A percentile compares a stretch with the other conserved stretches of the same genome.
phyloP scores from a whole-genome alignment of 2,888 invertebrate species.

The Hydroisotoma schaefferi region DNA sequence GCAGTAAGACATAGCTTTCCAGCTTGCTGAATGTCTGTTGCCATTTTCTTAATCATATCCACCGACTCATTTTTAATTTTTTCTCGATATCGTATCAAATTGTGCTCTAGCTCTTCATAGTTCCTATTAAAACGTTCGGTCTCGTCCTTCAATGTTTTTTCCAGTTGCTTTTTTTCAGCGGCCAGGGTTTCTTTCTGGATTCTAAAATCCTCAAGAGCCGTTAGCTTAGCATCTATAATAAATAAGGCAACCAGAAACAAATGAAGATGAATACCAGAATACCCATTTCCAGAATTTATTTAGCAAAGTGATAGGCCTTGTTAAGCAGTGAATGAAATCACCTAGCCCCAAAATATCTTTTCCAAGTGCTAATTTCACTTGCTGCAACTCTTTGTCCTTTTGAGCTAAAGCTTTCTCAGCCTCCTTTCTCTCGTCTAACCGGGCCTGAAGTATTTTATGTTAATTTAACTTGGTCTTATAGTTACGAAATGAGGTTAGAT shows the following conservation, averaged over 20 bases:
- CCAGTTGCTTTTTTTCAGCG: slow-evolving; percentile 33
- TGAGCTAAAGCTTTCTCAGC: slow-evolving; percentile 31
- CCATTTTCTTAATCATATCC: slow-evolving; percentile 41
- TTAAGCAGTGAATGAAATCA: slow-evolving; percentile 13
- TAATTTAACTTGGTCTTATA: no score
- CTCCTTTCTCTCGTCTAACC: slow-evolving; percentile 39
- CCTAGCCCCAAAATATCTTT: slow-evolving; percentile 44
- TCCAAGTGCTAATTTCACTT: slow-evolving; percentile 41
- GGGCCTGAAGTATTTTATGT: no score
- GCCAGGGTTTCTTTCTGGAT: slow-evolving; percentile 40
- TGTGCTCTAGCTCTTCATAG: slow-evolving; percentile 46
- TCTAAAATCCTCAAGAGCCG: slow-evolving; percentile 48
- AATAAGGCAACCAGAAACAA: background rate
- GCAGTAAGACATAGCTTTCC: slow-evolving; percentile 43
- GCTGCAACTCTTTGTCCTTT: slow-evolving; percentile 40
- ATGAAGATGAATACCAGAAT: background rate
- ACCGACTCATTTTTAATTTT: slow-evolving; percentile 40
- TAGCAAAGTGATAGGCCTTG: no score
- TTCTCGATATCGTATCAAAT: slow-evolving; percentile 42
- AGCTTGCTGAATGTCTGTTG: slow-evolving; percentile 40
- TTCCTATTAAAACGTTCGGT: slow-evolving; percentile 31
- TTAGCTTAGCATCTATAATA: slow-evolving; percentile 40
- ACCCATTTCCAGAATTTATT: no score
- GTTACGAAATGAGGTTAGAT: no score
- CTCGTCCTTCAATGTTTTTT: slow-evolving; percentile 36